Conservation (phyloP, 1,140 invertebrate genomes). For the Heliothis subflexa region DNA sequence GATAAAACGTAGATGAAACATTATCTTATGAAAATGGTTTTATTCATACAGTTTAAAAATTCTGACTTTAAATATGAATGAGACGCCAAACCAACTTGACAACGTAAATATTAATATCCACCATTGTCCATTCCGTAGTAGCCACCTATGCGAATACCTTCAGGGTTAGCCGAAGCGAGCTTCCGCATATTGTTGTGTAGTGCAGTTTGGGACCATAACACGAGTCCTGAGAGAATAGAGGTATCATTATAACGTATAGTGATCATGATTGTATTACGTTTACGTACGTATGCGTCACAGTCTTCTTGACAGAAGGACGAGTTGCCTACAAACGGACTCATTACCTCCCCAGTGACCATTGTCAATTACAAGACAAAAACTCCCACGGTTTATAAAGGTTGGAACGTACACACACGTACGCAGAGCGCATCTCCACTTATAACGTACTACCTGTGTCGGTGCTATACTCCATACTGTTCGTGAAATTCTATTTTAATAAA, state of each 20-base stretch:
- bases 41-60: too few relatives aligned
- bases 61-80: neutral
- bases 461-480: constrained; percentile 45
- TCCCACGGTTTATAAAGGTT: constrained; percentile 84
- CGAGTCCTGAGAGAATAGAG: constrained; percentile 37
- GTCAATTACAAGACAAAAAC: constrained; percentile 82
- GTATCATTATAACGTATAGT: constrained; percentile 59
- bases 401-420: constrained; percentile 66
- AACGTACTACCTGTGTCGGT: constrained; percentile 60
- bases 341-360: constrained; percentile 81
- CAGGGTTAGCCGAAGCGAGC: constrained; percentile 32
- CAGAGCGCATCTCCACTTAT: constrained; percentile 76
- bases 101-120: constrained; percentile 26
- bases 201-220: constrained; percentile 45
- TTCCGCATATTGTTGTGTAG: constrained; percentile 42
- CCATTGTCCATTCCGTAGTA: constrained; percentile 35
- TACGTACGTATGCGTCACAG: constrained; percentile 68
- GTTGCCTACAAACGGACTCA: constrained; percentile 81
- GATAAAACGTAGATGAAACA: too few relatives aligned
- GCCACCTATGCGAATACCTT: constrained; percentile 24
- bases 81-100: neutral
- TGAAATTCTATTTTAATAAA: constrained; percentile 30
- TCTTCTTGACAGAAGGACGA: constrained; percentile 76
- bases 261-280: constrained; percentile 69
- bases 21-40: too few relatives aligned